Percentiles rank a stretch among this genome's conserved stretches.
These are phyloP conservation scores for Micrasema minimum DNA, from an alignment of 1,140 invertebrate species.

Conservation along the genomic window DNA sequence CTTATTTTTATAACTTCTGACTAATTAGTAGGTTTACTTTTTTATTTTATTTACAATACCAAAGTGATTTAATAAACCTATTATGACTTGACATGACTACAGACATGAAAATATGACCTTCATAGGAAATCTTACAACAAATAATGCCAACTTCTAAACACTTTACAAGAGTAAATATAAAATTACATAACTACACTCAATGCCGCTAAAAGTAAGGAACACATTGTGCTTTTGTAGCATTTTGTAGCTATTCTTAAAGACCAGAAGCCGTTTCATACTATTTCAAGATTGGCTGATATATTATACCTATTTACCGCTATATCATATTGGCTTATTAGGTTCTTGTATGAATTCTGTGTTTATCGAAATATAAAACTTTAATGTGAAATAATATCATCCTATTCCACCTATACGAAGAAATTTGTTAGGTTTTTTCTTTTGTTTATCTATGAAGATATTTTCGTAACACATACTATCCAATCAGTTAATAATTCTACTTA, in stretches of 20 bases:
- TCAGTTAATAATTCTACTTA: too few species aligned
- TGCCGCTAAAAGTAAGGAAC: constrained; percentile 42
- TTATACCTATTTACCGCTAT: background rate
- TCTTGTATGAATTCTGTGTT: too few species aligned
- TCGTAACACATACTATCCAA: background rate
- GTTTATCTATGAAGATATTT: too few species aligned
- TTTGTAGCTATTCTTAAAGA: constrained; percentile 25
- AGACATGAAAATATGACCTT: constrained; percentile 24
- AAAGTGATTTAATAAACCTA: constrained; percentile 29
- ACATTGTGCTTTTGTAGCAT: constrained; percentile 39
- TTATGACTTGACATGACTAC: constrained; percentile 43
- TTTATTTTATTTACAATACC: constrained; percentile 17
- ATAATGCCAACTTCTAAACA: constrained; percentile 29
- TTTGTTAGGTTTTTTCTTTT: too few species aligned
- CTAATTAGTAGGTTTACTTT: constrained; percentile 22
- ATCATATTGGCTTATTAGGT: background rate
- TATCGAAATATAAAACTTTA: too few species aligned
- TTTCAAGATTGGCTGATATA: constrained; percentile 9
- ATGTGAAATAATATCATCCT: too few species aligned
- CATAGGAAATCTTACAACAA: constrained; percentile 35
- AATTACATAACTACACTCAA: constrained; percentile 40
- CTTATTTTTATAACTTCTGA: constrained; percentile 28
- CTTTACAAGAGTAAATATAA: constrained; percentile 18
- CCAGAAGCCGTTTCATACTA: constrained; percentile 27
- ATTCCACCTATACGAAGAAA: too few species aligned